Base-by-base conservation (phyloP, 2,888 invertebrate genomes). In the Ellobium chinense region DNA sequence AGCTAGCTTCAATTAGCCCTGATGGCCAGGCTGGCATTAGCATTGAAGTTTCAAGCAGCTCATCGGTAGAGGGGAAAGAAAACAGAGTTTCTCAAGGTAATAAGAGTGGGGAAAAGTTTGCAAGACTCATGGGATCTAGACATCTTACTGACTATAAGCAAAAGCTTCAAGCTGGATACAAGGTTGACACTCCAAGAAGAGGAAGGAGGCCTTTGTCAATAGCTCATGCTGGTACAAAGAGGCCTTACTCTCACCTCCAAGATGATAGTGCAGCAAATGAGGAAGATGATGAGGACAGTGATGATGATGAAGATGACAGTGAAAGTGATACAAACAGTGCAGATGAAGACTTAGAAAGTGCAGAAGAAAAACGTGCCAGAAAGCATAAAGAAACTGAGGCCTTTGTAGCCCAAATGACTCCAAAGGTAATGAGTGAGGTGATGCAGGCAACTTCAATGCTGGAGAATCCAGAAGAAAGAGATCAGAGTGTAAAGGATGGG, bases 261-360 rank as follows among this genome's bases (percentile, higher is more conserved):
- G 62, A 75, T 31, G 46, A 63, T 29, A 63, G 14, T 24, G 2
- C n/a, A 9, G 63, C n/a, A 27, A 24, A 29, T 39, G 37, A 27
- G 24, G 69, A 78, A 9, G 68, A 58, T 12, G 31, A 12, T 27
- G 60, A 69, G 14, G 39, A 58, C 24, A 31, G 7, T 18, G 78
- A 79, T 72, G 72, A 72, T 21, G 62, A 79, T 54, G 65, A 72
- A 65, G 68, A 34, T 18, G 65, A 18, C 12, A 62, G 60, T 70
- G 14, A 4, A 37, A 46, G 39, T 1, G 70, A 62, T 46, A 63
- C 39, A n/a, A 29, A 31, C 36, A 62, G 56, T 69, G 70, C 46
- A 27, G 78, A 70, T 34, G 69, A 66, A 24, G 62, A 62, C 18
- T 9, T 27, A 39, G 63, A 62, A 27, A 54, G 34, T 5, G 5